A percentile compares a stretch with the other conserved stretches of the same genome.
These are phyloP conservation scores for Gnathonemus longibarbis DNA, from an alignment of 2,113 vertebrate species.

Conservation along the genomic window DNA sequence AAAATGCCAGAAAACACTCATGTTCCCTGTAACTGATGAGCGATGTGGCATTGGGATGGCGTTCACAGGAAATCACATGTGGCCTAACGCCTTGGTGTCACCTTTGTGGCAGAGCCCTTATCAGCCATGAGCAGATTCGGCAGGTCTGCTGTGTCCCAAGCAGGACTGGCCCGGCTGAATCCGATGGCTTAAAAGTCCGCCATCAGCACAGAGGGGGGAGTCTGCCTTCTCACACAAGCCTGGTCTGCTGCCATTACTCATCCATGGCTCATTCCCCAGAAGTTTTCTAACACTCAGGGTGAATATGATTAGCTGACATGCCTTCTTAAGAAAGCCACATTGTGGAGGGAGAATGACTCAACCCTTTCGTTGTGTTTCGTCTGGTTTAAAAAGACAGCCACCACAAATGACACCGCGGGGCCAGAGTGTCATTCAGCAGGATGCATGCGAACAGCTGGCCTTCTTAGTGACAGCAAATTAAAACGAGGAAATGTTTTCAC, in stretches of 20 bases:
- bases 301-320: not conserved
- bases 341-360: conserved; percentile 3
- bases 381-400: not conserved
- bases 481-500: not conserved
- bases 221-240: not conserved
- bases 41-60: too few relatives aligned
- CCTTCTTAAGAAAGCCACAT: not conserved
- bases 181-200: not conserved
- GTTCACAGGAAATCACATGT: not conserved
- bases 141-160: not conserved
- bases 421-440: not conserved
- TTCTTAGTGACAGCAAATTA: not conserved
- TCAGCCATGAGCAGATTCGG: not conserved
- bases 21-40: not conserved
- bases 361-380: not conserved
- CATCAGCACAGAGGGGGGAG: not conserved
- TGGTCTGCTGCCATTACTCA: not conserved
- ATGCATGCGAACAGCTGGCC: not conserved
- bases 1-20: not conserved
- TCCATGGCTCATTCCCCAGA: not conserved
- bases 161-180: not conserved
- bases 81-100: not conserved
- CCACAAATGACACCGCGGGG: not conserved
- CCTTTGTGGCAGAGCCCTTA: not conserved
- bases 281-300: not conserved